Evolutionary conservation across 2,797 vertebrate species (phyloP).

Genomic region (Merluccius polli): DNA sequence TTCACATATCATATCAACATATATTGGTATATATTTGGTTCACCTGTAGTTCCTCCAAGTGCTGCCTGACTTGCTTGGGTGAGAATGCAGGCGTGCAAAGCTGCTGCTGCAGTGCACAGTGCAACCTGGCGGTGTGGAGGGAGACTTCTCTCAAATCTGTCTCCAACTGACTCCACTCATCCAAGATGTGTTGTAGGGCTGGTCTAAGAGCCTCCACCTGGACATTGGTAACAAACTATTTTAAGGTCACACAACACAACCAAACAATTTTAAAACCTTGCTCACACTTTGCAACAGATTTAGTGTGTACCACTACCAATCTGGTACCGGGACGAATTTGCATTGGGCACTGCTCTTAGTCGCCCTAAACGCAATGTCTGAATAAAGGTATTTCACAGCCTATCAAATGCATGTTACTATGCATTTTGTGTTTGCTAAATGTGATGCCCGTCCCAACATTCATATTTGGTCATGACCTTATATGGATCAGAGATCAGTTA

Average conservation of each 20-base stretch:
- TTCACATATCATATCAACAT: background rate
- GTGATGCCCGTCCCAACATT: no score
- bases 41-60: slow-evolving; percentile 81
- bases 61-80: slow-evolving; percentile 63
- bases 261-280: background rate
- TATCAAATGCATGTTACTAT: no score
- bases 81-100: slow-evolving; percentile 65
- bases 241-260: background rate
- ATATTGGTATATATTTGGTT: slow-evolving; percentile 13
- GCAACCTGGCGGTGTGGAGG: slow-evolving; percentile 61
- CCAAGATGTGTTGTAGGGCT: slow-evolving; percentile 46
- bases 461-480: no score
- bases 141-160: slow-evolving; percentile 61
- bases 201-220: slow-evolving; percentile 68
- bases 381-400: no score
- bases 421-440: no score
- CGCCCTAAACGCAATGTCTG: no score
- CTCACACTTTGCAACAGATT: background rate
- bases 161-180: slow-evolving; percentile 75
- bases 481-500: no score
- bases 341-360: no score
- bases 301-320: background rate
- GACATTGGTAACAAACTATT: background rate
- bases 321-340: no score
- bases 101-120: slow-evolving; percentile 70